A percentile compares a stretch with the other conserved stretches of the same genome.
Conservation (phyloP, 2,888 invertebrate genomes). For the Macrosoma leucophasiata region DNA sequence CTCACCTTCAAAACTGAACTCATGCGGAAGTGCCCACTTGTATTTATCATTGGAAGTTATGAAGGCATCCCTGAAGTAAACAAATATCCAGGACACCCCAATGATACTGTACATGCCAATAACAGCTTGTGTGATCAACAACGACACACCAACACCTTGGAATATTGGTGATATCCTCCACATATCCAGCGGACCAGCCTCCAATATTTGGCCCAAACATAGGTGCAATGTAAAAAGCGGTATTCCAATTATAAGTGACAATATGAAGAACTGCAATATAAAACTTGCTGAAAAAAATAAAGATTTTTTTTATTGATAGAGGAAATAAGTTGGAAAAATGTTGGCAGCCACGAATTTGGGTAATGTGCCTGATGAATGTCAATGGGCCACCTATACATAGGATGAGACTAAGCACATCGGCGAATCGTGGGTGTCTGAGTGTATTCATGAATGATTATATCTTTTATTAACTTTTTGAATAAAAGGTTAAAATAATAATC, state of each 20-base stretch:
- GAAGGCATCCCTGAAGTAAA: constrained; percentile 91
- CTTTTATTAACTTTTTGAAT: too few species aligned
- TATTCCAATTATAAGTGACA: constrained; percentile 87
- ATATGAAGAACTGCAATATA: constrained; percentile 89
- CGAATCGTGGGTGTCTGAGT: too few species aligned
- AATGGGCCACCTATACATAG: too few species aligned
- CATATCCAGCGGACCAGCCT: constrained; percentile 92
- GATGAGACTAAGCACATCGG: too few species aligned
- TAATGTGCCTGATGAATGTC: too few species aligned
- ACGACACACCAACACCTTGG: constrained; percentile 90
- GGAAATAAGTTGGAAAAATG: too few species aligned
- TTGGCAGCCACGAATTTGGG: too few species aligned
- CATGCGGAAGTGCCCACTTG: constrained; percentile 86
- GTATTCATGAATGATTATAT: too few species aligned
- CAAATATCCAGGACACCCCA: constrained; percentile 93
- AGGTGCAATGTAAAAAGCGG: constrained; percentile 90
- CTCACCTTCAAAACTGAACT: constrained; percentile 80
- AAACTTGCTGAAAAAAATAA: constrained; percentile 81
- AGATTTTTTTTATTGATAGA: too few species aligned
- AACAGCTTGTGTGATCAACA: constrained; percentile 85
- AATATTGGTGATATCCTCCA: constrained; percentile 95
- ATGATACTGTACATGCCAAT: constrained; percentile 92
- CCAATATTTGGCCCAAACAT: constrained; percentile 89
- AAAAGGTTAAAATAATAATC: too few species aligned
- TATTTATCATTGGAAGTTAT: constrained; percentile 86